phyloP scores from a whole-genome alignment of 2,113 vertebrate species.

The Corythornis cristatus region DNA sequence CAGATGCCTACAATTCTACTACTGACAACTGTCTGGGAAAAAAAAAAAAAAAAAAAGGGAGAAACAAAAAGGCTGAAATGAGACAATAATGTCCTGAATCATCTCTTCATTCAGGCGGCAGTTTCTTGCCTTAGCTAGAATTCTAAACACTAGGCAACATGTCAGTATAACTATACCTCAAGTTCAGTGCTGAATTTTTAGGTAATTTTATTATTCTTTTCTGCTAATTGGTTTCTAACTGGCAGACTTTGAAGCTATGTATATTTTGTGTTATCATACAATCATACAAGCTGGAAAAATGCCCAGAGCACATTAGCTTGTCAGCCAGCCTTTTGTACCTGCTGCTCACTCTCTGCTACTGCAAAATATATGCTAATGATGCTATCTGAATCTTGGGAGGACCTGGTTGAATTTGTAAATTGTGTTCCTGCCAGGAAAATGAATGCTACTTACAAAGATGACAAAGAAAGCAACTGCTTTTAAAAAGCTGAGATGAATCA shows the following conservation, averaged over 20 bases:
- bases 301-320: conserved; percentile 21
- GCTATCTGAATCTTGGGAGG: neutral
- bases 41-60: neutral
- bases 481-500: conserved; percentile 8
- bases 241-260: neutral
- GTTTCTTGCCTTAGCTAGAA: neutral
- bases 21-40: neutral
- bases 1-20: neutral
- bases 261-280: neutral
- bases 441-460: neutral
- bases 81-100: neutral
- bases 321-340: conserved; percentile 31
- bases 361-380: conserved; percentile 37
- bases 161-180: neutral
- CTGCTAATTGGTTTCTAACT: neutral
- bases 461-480: conserved; percentile 34
- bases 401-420: neutral
- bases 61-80: neutral
- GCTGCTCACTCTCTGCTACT: conserved; percentile 3
- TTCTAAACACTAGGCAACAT: neutral
- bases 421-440: neutral
- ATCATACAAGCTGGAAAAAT: neutral
- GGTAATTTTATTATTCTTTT: neutral
- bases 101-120: neutral
- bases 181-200: neutral